Evolutionary conservation across 2,113 vertebrate genomes (phyloP), one percentile per base, ranked within the genome.

Genomic region (Cariama cristata): DNA sequence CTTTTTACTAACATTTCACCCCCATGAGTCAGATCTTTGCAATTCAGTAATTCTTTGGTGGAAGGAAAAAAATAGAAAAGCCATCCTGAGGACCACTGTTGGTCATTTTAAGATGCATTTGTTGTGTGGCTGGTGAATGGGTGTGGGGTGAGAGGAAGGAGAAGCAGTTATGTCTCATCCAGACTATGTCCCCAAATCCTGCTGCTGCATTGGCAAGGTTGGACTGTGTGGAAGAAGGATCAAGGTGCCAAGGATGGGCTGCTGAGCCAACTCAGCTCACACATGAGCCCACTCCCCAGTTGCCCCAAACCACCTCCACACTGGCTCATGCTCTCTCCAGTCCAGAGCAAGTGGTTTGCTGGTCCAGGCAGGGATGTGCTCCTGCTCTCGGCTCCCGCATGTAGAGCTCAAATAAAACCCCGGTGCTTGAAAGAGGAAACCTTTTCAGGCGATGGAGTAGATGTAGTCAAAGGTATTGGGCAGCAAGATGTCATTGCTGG

Each of bases 271-370:
- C 45, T 50, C 64, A 83, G 56, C 24, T 83, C 52, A 59, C 3
- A 38, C 35, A 13, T 16, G 33, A 88, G 20, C 38, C 24, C 21
- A 2, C 38, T 58, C 9, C 21, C 32, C 23, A 20, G 21, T 13
- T 42, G 62, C 40, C 19, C 28, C 40, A 66, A 47, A 21, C 27
- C 35, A 72, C 21, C 23, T 30, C 50, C 30, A 4, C 3, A 2
- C 56, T 56, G 49, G 15, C 22, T 30, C 3, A 0, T 22, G 27
- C 9, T 47, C 33, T 40, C 18, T 44, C 27, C n/a, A 28, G 55
- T 8, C 26, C 68, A n/a, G 24, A 52, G 20, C 0, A 0, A 55
- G 35, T 1, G 1, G 20, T 45, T 69, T 26, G 23, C 49, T 30
- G 53, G 15, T 27, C 19, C 35, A 14, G 42, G 56, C 32, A 38